Evolutionary conservation across 1,140 invertebrate species (phyloP), one percentile per base, ranked within the genome.

Genomic region (Drosophila grimshawi): DNA sequence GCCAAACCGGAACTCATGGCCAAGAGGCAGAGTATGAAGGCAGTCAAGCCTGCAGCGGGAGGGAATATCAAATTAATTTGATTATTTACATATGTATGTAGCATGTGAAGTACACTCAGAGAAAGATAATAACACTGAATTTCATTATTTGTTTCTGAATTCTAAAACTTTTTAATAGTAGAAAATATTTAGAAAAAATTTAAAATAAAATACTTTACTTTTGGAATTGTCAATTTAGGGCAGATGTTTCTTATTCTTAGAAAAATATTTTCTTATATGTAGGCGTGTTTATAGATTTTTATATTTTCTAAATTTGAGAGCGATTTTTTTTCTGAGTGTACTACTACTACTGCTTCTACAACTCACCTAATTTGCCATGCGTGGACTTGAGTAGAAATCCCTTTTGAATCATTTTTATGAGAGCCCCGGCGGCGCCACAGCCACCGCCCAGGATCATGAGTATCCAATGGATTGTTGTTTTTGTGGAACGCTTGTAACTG

Each of bases 381-480:
- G 41, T 78, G 0, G 75, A 63, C 6, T 77, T 55, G 4, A 92
- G 72, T 35, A 57, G 1, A 10, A 91, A 88, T 5, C 79, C 77
- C 48, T 83, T 90, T 32, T 91, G 80, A 6, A 90, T 78, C 73
- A 91, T 83, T 60, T 91, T 91, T 46, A 92, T 75, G 1, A 92
- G 53, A 2, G 76, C 81, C 0, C 91, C 91, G 11, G 80, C 56
- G 4, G 92, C 81, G 1, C 90, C 91, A 51, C 78, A 92, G 27
- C 71, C 49, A 7, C 91, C 91, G 29, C 91, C 91, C 41, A 91
- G 57, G 0, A 80, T 86, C 4, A 91, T 61, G 2, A 92, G 49
- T 2, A 92, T 63, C 91, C 91, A 92, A 49, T 92, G 91, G 8
- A 92, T 92, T 5, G 81, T 91, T 4, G 91, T 92, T 52, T 92